Evolutionary conservation across 2,888 invertebrate species (phyloP).

Genomic region (Aradus depressus): DNA sequence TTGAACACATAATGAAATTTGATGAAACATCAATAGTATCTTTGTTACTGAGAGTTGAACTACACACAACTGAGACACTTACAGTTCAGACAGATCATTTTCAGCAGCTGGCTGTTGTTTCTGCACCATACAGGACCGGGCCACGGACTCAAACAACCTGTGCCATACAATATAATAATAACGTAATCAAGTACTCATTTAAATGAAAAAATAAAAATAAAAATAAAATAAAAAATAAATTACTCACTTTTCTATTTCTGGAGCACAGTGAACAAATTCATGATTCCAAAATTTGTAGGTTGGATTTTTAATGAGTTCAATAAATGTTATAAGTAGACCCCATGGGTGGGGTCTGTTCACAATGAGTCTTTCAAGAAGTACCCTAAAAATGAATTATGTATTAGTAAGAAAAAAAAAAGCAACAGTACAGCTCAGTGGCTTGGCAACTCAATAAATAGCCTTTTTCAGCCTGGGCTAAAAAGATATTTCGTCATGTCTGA

Average conservation of each 20-base stretch:
- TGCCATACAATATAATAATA: constrained; percentile 29
- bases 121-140: constrained; percentile 86
- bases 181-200: background rate
- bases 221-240: constrained; percentile 16
- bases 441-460: too few relatives aligned
- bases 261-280: constrained; percentile 98
- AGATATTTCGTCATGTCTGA: too few relatives aligned
- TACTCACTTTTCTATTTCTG: constrained; percentile 97
- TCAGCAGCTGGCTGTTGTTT: constrained; percentile 57
- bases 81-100: constrained; percentile 56
- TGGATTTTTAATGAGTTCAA: constrained; percentile 97
- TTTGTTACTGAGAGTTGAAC: too few relatives aligned
- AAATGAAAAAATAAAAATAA: constrained; percentile 12
- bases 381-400: constrained; percentile 42
- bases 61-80: constrained; percentile 27
- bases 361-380: constrained; percentile 89
- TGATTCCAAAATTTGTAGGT: constrained; percentile 98
- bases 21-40: too few relatives aligned
- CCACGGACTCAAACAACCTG: constrained; percentile 91
- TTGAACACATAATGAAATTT: too few relatives aligned
- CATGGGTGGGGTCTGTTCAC: constrained; percentile 98
- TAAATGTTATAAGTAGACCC: constrained; percentile 97
- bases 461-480: too few relatives aligned
- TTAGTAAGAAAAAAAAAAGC: background rate
- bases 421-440: too few relatives aligned